These are phyloP conservation scores for Polietes domitor DNA, from an alignment of 2,888 invertebrate genomes.

Conservation along the genomic window DNA sequence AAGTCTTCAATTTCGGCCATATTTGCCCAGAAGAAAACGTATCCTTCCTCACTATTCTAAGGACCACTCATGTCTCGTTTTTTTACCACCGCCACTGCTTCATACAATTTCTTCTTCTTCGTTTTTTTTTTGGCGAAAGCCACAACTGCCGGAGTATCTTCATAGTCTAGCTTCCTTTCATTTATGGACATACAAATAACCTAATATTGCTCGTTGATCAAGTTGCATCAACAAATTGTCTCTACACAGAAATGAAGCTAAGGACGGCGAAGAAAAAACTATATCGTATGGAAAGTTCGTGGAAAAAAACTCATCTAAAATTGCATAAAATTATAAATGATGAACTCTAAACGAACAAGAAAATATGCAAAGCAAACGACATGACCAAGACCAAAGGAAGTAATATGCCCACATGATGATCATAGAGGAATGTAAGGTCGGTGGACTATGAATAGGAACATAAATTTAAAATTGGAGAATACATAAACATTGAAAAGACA, in stretches of 20 bases:
- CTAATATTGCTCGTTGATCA: constrained; percentile 53
- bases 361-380: not conserved
- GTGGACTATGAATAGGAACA: too few relatives aligned
- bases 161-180: not conserved
- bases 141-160: constrained; percentile 16
- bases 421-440: too few relatives aligned
- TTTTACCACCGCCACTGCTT: constrained; percentile 25
- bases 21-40: not conserved
- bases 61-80: not conserved
- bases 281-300: constrained; percentile 32
- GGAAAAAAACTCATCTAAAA: constrained; percentile 73
- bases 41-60: not conserved
- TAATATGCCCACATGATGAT: too few relatives aligned
- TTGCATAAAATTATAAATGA: constrained; percentile 79
- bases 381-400: not conserved
- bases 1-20: not conserved
- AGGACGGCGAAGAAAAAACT: constrained; percentile 19
- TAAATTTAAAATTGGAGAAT: too few relatives aligned
- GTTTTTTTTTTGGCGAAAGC: not conserved
- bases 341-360: constrained; percentile 70
- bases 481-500: too few relatives aligned
- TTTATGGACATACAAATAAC: constrained; percentile 23
- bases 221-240: constrained; percentile 49
- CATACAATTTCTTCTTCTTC: not conserved
- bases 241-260: not conserved